Evolutionary conservation across 1,140 invertebrate genomes (phyloP).

Genomic region (Drosophila guanche): DNA sequence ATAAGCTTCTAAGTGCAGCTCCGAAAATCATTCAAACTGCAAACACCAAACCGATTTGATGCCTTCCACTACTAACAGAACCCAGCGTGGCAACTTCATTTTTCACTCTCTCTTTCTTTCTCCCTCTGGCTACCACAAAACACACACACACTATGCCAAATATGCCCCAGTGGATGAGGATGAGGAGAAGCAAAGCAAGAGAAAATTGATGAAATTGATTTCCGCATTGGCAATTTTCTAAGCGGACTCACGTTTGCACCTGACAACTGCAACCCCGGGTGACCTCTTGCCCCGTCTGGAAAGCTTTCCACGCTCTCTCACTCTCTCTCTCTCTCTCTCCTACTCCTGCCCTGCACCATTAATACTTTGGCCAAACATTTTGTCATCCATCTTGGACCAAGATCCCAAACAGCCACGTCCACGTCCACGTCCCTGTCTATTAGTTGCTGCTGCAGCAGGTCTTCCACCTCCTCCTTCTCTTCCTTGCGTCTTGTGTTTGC

Average conservation of each 20-base stretch:
- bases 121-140: too few relatives aligned
- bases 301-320: not conserved
- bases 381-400: slow-evolving; percentile 68
- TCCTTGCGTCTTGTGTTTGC: not conserved
- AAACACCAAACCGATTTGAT: slow-evolving; percentile 8
- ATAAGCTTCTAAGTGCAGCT: slow-evolving; percentile 2
- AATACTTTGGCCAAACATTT: slow-evolving; percentile 69
- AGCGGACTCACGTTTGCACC: slow-evolving; percentile 53
- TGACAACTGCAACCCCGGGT: slow-evolving; percentile 64
- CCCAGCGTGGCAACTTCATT: not conserved
- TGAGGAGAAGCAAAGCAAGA: not conserved
- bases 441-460: slow-evolving; percentile 29
- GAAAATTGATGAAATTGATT: slow-evolving; percentile 78
- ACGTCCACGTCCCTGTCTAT: slow-evolving; percentile 50
- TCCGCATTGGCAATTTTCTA: slow-evolving; percentile 75
- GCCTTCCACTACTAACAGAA: slow-evolving; percentile 5
- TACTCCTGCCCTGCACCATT: slow-evolving; percentile 12
- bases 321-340: not conserved
- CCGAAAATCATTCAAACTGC: slow-evolving; percentile 9
- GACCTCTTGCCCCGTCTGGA: slow-evolving; percentile 45
- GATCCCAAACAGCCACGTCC: slow-evolving; percentile 32
- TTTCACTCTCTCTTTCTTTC: too few relatives aligned
- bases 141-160: too few relatives aligned
- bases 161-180: slow-evolving; percentile 6
- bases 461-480: not conserved